Conservation (phyloP, 2,797 vertebrate genomes). For the Pseudocheirus occidentalis region DNA sequence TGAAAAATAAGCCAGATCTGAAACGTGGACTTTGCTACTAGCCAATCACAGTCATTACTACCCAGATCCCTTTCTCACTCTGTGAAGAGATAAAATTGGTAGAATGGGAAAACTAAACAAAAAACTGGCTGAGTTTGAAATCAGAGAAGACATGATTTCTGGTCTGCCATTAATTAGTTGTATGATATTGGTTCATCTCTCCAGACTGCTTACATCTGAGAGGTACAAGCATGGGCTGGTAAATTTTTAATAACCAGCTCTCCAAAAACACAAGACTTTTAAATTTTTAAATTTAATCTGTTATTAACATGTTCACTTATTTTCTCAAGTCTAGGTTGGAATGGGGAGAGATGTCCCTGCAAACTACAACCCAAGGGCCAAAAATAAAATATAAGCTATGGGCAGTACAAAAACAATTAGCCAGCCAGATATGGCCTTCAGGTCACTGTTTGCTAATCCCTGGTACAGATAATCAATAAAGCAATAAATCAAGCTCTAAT, state of each 20-base stretch:
- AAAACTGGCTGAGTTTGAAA: not conserved
- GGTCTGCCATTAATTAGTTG: not conserved
- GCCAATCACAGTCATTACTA: too few species aligned
- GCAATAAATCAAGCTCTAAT: not conserved
- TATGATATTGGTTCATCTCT: not conserved
- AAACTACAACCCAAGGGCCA: not conserved
- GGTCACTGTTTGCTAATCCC: not conserved
- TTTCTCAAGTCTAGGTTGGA: not conserved
- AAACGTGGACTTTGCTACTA: too few species aligned
- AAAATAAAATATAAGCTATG: not conserved
- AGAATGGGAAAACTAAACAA: not conserved
- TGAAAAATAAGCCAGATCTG: too few species aligned
- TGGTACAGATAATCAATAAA: not conserved
- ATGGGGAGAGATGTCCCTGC: not conserved
- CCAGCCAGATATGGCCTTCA: not conserved
- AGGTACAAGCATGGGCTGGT: not conserved
- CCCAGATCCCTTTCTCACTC: not conserved
- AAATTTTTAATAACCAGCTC: not conserved
- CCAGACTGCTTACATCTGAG: not conserved
- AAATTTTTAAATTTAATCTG: not conserved
- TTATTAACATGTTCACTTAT: not conserved
- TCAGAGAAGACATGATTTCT: not conserved
- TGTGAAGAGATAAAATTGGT: not conserved
- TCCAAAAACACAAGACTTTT: not conserved
- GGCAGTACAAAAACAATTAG: not conserved